Conservation (phyloP, 2,797 vertebrate species). For the Eospalax fontanierii region DNA sequence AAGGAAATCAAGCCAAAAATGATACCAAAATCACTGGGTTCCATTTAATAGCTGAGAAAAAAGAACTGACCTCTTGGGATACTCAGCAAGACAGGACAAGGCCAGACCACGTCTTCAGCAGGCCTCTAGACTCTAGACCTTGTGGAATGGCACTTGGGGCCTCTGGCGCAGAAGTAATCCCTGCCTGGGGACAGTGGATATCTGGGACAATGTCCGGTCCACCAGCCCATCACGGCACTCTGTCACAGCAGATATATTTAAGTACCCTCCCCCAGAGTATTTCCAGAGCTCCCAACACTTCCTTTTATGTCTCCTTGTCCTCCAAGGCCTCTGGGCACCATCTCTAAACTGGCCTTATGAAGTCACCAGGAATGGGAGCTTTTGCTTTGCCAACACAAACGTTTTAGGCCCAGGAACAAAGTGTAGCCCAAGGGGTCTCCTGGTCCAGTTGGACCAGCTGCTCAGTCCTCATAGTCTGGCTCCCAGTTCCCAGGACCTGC, state of each 20-base stretch:
- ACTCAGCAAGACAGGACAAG: neutral
- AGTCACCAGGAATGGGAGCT: constrained; percentile 47
- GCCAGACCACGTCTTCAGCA: neutral
- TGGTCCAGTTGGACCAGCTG: neutral
- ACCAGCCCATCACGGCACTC: neutral
- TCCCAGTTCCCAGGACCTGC: neutral
- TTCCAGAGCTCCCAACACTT: constrained; percentile 77
- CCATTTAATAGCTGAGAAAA: neutral
- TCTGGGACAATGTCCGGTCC: neutral
- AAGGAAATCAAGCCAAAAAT: constrained; percentile 19
- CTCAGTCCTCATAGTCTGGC: neutral
- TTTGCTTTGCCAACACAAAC: constrained; percentile 65
- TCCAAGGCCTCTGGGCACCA: constrained; percentile 58
- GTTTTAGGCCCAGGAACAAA: constrained; percentile 35
- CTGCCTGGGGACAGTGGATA: neutral
- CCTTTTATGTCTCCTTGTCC: constrained; percentile 80
- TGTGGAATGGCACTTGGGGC: neutral
- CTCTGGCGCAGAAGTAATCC: neutral
- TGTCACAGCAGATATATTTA: constrained; percentile 72
- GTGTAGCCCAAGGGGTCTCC: neutral
- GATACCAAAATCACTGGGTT: neutral
- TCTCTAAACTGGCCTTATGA: constrained; percentile 61
- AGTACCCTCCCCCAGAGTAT: constrained; percentile 60
- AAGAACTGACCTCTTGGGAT: neutral
- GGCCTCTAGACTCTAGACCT: neutral